Evolutionary conservation across 2,113 vertebrate species (phyloP).

Genomic region (Chloropsis cyanopogon): DNA sequence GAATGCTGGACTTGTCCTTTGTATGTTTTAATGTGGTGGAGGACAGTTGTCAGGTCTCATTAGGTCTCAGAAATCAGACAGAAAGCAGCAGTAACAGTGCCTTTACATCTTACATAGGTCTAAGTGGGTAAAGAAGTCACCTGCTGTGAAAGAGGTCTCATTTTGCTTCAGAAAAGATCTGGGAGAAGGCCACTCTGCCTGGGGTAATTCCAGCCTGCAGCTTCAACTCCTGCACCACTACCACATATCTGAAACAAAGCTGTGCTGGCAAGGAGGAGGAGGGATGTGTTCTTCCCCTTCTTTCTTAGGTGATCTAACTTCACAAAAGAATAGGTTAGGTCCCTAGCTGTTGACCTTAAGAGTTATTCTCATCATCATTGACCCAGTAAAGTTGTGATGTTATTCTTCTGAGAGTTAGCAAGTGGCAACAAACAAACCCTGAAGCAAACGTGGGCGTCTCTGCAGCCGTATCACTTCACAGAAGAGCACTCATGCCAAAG

Average conservation of each 20-base stretch:
- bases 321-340: neutral
- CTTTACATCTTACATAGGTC: neutral
- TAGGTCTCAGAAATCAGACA: neutral
- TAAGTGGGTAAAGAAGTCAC: neutral
- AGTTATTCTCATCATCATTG: neutral
- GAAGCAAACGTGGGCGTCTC: neutral
- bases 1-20: neutral
- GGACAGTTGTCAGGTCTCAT: neutral
- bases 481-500: neutral
- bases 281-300: neutral
- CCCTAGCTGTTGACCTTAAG: neutral
- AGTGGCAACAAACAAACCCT: neutral
- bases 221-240: neutral
- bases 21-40: accelerated
- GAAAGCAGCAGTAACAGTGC: neutral
- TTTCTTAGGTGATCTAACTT: neutral
- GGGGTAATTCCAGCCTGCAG: neutral
- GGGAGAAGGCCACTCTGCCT: neutral
- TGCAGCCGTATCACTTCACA: neutral
- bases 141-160: neutral
- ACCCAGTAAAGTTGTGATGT: neutral
- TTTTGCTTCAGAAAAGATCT: neutral
- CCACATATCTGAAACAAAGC: neutral
- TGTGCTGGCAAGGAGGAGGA: neutral
- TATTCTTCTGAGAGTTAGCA: neutral